Evolutionary conservation across 2,888 invertebrate genomes (phyloP).

Genomic region (Chloromyia formosa): DNA sequence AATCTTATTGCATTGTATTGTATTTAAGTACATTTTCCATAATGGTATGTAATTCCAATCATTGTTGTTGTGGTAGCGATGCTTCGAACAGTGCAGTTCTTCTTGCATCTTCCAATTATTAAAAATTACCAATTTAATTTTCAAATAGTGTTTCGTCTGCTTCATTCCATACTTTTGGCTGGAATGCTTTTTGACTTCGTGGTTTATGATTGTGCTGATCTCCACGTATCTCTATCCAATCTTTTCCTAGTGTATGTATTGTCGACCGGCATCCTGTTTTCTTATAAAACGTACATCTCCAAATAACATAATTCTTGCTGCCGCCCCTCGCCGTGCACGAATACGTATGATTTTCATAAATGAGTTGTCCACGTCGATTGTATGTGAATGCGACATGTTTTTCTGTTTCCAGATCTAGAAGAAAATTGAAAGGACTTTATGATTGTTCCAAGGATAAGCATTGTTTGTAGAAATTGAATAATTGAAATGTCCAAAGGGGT

Average conservation of each 20-base stretch:
- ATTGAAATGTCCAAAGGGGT: no score
- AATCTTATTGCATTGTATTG: no score
- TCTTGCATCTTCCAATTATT: no score
- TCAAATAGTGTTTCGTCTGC: no score
- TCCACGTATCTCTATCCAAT: constrained; percentile 53
- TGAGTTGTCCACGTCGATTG: constrained; percentile 60
- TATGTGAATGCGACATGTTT: constrained; percentile 51
- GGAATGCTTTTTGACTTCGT: constrained; percentile 53
- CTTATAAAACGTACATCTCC: constrained; percentile 59
- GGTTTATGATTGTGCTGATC: constrained; percentile 58
- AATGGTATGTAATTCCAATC: no score
- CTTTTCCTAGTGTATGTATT: constrained; percentile 58
- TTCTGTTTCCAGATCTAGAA: constrained; percentile 7
- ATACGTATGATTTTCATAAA: constrained; percentile 57
- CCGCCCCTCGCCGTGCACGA: constrained; percentile 55
- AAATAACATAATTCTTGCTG: constrained; percentile 55
- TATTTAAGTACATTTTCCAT: no score
- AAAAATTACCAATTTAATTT: no score
- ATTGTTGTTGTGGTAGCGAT: no score
- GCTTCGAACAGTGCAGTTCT: no score
- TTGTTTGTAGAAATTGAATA: background rate
- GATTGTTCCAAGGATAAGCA: background rate
- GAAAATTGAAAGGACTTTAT: background rate
- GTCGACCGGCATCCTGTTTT: constrained; percentile 57
- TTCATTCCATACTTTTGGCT: constrained; percentile 52